Evolutionary conservation across 2,797 vertebrate species (phyloP).

Genomic region (Pogonophryne albipinna): DNA sequence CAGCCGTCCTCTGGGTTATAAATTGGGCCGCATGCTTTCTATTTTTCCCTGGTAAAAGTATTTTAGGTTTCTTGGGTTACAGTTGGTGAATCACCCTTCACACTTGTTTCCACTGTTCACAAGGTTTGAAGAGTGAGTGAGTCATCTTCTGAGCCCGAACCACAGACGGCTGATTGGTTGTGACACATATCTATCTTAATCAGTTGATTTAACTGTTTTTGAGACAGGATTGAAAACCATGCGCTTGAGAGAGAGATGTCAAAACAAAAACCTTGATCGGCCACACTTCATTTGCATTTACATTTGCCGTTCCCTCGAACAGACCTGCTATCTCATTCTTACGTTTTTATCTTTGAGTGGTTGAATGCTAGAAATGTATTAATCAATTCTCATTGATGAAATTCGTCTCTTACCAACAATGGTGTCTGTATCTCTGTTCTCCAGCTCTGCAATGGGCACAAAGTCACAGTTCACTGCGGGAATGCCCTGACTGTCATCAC

Average conservation of each 20-base stretch:
- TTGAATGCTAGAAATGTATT: background rate
- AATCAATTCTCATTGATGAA: background rate
- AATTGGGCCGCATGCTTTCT: background rate
- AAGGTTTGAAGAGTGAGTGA: conserved; percentile 28
- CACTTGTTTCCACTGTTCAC: conserved; percentile 8
- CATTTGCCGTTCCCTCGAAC: too few relatives aligned
- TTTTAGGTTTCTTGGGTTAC: background rate
- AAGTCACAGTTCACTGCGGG: conserved; percentile 92
- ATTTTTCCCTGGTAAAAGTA: too few relatives aligned
- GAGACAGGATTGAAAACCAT: conserved; percentile 12
- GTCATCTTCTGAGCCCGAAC: conserved; percentile 28
- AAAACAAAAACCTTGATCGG: background rate
- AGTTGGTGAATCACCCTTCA: conserved; percentile 25
- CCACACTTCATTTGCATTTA: too few relatives aligned
- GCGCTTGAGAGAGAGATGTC: background rate
- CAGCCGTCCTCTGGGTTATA: background rate
- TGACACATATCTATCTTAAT: conserved; percentile 30
- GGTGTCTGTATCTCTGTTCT: conserved; percentile 88
- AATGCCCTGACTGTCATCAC: conserved; percentile 87
- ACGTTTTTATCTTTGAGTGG: too few relatives aligned
- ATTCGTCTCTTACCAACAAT: conserved; percentile 88
- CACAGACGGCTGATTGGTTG: conserved; percentile 23
- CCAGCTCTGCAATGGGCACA: conserved; percentile 89
- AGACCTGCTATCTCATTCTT: too few relatives aligned
- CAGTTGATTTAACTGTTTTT: conserved; percentile 21